Percentiles rank a stretch among this genome's conserved stretches.
Conservation (phyloP, 2,888 invertebrate species). For the Gastrophysa polygoni region DNA sequence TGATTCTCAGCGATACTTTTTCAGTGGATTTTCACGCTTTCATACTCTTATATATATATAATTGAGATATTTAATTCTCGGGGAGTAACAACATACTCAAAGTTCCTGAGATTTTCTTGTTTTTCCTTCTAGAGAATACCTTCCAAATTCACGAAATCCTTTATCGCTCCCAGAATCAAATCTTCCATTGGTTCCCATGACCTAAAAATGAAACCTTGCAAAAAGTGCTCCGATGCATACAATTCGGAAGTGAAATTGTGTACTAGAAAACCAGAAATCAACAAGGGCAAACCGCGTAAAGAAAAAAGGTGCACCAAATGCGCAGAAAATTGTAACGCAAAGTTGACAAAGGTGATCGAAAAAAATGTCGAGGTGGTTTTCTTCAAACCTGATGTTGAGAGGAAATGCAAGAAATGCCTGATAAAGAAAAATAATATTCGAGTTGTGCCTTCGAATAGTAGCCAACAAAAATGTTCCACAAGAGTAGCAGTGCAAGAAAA, state of each 20-base stretch:
- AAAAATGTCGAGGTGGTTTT: background rate
- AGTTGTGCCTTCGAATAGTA: background rate
- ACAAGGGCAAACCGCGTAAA: background rate
- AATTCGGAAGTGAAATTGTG: slow-evolving; percentile 16
- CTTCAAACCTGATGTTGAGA: background rate
- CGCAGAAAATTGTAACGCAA: background rate
- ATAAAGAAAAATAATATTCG: background rate
- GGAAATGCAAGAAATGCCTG: background rate
- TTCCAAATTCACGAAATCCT: slow-evolving; percentile 29
- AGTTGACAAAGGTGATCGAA: background rate
- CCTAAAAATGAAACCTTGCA: slow-evolving; percentile 13
- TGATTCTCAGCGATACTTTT: no score
- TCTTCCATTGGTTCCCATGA: background rate
- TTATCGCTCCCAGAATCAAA: slow-evolving; percentile 17
- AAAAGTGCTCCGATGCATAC: slow-evolving; percentile 23
- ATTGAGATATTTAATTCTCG: no score
- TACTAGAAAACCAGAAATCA: background rate
- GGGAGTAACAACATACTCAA: no score
- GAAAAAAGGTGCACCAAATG: background rate
- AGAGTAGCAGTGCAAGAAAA: slow-evolving; percentile 1
- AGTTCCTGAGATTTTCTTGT: no score
- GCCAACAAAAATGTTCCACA: background rate
- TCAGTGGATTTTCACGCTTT: no score
- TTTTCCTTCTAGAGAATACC: slow-evolving; percentile 11
- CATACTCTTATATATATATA: no score